These are phyloP conservation scores for Stictocephala bisonia DNA, from an alignment of 2,888 invertebrate genomes.

Conservation along the genomic window DNA sequence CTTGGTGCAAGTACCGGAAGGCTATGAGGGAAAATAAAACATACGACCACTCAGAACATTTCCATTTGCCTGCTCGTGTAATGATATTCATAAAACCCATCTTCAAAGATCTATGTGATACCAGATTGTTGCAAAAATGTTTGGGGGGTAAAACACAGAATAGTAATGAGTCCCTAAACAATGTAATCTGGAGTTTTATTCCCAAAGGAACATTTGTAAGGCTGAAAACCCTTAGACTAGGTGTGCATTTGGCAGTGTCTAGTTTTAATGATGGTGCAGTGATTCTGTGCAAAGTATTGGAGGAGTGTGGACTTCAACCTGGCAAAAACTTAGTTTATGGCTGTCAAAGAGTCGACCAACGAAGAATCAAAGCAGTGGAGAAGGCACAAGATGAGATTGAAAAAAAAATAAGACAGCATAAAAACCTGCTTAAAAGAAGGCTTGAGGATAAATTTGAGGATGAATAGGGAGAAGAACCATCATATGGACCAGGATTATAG, in stretches of 20 bases:
- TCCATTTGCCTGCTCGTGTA: constrained; percentile 3
- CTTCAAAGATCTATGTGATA: constrained; percentile 37
- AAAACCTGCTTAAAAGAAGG: constrained; percentile 30
- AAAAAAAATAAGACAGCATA: constrained; percentile 23
- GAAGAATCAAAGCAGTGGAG: not conserved
- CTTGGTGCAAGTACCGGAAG: constrained; percentile 50
- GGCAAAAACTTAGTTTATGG: not conserved
- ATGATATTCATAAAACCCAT: constrained; percentile 42
- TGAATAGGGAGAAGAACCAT: constrained; percentile 2
- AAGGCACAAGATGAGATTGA: not conserved
- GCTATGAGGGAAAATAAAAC: not conserved
- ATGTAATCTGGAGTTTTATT: constrained; percentile 43
- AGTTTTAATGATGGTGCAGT: constrained; percentile 13
- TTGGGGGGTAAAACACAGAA: constrained; percentile 43
- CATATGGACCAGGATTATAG: constrained; percentile 2
- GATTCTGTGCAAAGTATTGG: not conserved
- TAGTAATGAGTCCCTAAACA: constrained; percentile 31
- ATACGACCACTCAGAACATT: constrained; percentile 2
- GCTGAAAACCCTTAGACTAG: constrained; percentile 41
- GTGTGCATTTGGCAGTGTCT: constrained; percentile 24
- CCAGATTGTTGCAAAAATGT: constrained; percentile 33
- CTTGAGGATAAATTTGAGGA: constrained; percentile 33
- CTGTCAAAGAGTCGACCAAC: not conserved
- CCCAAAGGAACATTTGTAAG: constrained; percentile 46
- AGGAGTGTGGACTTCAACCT: not conserved